Conservation (phyloP, 2,888 invertebrate species). For the Hofmannophila pseudospretella region DNA sequence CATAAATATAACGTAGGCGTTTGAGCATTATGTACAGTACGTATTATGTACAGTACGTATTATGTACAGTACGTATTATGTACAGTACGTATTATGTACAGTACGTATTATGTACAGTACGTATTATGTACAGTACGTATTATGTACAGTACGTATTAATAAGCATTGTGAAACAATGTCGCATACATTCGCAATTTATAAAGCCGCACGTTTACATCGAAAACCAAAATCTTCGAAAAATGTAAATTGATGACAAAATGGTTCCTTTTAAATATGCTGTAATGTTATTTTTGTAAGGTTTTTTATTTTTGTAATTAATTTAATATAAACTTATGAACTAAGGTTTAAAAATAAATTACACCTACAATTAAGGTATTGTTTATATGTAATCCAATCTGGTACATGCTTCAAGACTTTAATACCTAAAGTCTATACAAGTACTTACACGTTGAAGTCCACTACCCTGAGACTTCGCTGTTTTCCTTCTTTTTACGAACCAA, state of each 20-base stretch:
- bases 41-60: no score
- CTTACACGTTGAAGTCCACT: slow-evolving; percentile 37
- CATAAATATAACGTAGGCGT: slow-evolving; percentile 3
- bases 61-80: no score
- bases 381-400: slow-evolving; percentile 36
- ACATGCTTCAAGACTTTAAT: slow-evolving; percentile 73
- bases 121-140: no score
- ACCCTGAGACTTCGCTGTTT: slow-evolving; percentile 25
- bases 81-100: no score
- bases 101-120: no score
- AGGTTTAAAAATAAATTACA: slow-evolving; percentile 62
- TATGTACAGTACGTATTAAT: slow-evolving; percentile 46
- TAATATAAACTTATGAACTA: slow-evolving; percentile 47
- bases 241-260: slow-evolving; percentile 19
- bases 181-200: slow-evolving; percentile 43
- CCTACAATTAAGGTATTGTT: slow-evolving; percentile 51
- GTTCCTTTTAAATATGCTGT: slow-evolving; percentile 13
- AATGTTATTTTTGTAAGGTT: slow-evolving; percentile 26
- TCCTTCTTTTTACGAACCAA: neutral
- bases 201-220: slow-evolving; percentile 52
- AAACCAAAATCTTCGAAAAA: slow-evolving; percentile 20
- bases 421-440: slow-evolving; percentile 74
- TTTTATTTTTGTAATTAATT: slow-evolving; percentile 34
- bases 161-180: slow-evolving; percentile 40
- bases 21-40: slow-evolving; percentile 51